A percentile compares a stretch with the other conserved stretches of the same genome.
Conservation (phyloP, 2,888 invertebrate genomes). For the Amblyjoppa proteus region DNA sequence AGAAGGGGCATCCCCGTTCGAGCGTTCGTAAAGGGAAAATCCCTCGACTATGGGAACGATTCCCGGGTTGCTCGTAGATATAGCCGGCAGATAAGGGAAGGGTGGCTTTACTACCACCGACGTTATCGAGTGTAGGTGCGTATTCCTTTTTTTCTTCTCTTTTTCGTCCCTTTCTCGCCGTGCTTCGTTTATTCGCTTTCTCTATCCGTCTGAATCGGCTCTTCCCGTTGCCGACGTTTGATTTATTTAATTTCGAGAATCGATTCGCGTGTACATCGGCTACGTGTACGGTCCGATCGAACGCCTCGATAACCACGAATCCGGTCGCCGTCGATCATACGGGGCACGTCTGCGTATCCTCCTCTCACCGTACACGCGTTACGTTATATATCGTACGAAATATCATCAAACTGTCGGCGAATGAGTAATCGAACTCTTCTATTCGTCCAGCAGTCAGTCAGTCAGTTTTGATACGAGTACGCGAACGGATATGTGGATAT, state of each 20-base stretch:
- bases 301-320: constrained; percentile 64
- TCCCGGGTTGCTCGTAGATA: constrained; percentile 77
- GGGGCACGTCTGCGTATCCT: constrained; percentile 19
- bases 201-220: constrained; percentile 39
- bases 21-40: constrained; percentile 75
- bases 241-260: constrained; percentile 81
- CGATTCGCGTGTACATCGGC: constrained; percentile 69
- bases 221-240: constrained; percentile 68
- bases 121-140: constrained; percentile 46
- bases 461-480: constrained; percentile 11
- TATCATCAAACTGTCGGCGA: constrained; percentile 47
- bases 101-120: constrained; percentile 53
- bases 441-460: constrained; percentile 34
- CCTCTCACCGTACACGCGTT: not conserved
- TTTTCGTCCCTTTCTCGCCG: constrained; percentile 19
- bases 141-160: constrained; percentile 11
- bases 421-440: constrained; percentile 52
- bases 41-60: constrained; percentile 75
- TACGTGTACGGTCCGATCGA: constrained; percentile 44
- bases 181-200: constrained; percentile 40
- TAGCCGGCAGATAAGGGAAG: constrained; percentile 76
- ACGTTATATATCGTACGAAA: constrained; percentile 21
- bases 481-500: constrained; percentile 26
- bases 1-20: constrained; percentile 30
- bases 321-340: constrained; percentile 54